Base-by-base conservation (phyloP, 2,797 vertebrate genomes). In the Intellagama lesueurii region DNA sequence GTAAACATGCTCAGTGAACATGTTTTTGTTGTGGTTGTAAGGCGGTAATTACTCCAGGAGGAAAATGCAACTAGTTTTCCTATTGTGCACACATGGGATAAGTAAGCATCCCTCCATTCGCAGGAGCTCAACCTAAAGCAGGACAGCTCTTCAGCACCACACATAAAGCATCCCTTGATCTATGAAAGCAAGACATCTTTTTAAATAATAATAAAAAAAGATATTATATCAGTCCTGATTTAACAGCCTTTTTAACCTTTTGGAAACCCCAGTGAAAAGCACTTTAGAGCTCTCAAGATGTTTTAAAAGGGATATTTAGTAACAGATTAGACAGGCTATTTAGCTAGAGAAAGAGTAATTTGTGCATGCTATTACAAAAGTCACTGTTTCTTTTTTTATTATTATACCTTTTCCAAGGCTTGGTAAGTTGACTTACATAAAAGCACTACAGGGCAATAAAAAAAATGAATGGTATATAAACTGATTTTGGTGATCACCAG, bases 191-290 rank as follows among this genome's bases (percentile, higher is more conserved):
- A 0, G 3, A 0, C n/a, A 60, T 75, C 32, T 85, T 52, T 47
- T 80, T 56, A 19, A 90, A 44, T 7, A n/a, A n/a, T n/a, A n/a
- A n/a, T n/a, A n/a, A n/a, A 22, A 87, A 85, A 72, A 44, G 88
- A 78, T 40, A 78, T 86, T 40, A 73, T 40, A 89, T 68, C 86
- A 82, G 56, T 56, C 1, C 72, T 44, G 73, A 78, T n/a, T 40
- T 4, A 87, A 92, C 64, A 90, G 73, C 26, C 44, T 9, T 9
- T 79, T 9, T 85, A 83, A 68, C 26, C 14, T 92, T 89, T 28
- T 77, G 12, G 69, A 93, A 91, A 82, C 4, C 8, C 80, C 47
- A 85, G 3, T 40, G 77, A 9, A 77, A 93, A 89, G 35, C 78
- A 68, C 0, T 60, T 85, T 72, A 89, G 7, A 47, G n/a, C 80